Percentiles rank a stretch among this genome's conserved stretches.
Conservation (phyloP, 92 coral and sea anemone species). For the Parazoanthus atlanticus region DNA sequence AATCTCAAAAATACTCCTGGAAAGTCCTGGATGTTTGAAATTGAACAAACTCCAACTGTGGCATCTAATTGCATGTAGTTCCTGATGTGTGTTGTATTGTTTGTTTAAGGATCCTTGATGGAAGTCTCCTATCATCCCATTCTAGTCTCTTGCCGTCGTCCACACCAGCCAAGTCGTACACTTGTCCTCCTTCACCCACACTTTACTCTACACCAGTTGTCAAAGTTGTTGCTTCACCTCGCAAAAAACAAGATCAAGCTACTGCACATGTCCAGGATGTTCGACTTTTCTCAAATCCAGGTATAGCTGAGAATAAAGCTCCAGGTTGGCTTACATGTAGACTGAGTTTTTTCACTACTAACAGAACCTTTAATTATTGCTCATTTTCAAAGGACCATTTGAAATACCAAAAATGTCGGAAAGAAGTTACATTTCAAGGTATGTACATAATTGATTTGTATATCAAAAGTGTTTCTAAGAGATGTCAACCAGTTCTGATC, state of each 20-base stretch:
- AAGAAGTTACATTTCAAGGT: slow-evolving; percentile 6
- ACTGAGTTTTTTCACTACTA: too few relatives aligned
- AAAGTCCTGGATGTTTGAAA: too few relatives aligned
- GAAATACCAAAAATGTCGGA: slow-evolving; percentile 13
- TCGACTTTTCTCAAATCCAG: slow-evolving; percentile 29
- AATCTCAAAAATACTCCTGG: too few relatives aligned
- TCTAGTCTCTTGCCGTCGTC: slow-evolving; percentile 64
- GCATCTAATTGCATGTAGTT: neutral
- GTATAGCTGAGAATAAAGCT: neutral
- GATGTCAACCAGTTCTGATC: too few relatives aligned
- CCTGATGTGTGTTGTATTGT: neutral
- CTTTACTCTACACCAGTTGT: slow-evolving; percentile 59
- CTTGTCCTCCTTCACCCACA: slow-evolving; percentile 62
- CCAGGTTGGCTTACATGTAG: too few relatives aligned
- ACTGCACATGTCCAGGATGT: slow-evolving; percentile 27
- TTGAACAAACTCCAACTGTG: too few relatives aligned
- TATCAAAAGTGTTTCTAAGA: too few relatives aligned
- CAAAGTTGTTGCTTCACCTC: slow-evolving; percentile 64
- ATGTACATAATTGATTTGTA: neutral
- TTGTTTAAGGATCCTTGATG: slow-evolving; percentile 50
- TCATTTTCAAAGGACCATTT: slow-evolving; percentile 34
- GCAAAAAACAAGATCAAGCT: slow-evolving; percentile 35
- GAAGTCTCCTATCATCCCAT: slow-evolving; percentile 68
- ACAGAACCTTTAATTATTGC: neutral
- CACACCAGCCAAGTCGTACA: slow-evolving; percentile 38